Base-by-base conservation (phyloP, 1,140 invertebrate species). In the Rhagoletis pomonella region DNA sequence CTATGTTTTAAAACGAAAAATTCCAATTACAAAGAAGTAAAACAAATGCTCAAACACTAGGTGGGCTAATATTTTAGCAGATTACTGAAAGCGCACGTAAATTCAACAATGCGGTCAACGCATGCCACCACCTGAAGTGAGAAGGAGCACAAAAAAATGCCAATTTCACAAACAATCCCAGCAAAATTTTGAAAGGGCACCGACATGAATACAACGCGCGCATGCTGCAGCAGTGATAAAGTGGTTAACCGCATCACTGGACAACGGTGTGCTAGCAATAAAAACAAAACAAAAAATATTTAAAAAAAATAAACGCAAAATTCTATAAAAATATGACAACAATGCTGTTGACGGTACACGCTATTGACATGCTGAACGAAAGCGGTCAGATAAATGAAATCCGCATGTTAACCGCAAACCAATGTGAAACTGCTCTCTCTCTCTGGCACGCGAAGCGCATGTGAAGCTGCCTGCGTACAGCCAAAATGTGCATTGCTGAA, bases 181-280 rank as follows among this genome's bases (percentile, higher is more conserved):
- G 50, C 50, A 55, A 7, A 55, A 55, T 55, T 55, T 55, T 55
- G 10, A 55, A 10, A 55, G 10, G 3, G 2, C 67, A 73, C 9
- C 4, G 67, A 12, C 39, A 9, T 14, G 39, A 73, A 73, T 73
- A 5, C 67, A 39, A 44, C 39, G n/a, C 42, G 6, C 67, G 29
- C 14, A 73, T 42, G 39, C 10, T 73, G 42, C 67, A 73, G 67
- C 67, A 14, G 12, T 73, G 67, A 73, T 73, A 73, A 73, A 44
- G 67, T 42, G 67, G 67, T 73, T 42, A 73, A 73, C 67, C 67
- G 42, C 67, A 73, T 73, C 39, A 73, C 67, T 73, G 67, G 42
- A 44, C 67, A 47, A 47, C 67, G 67, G 12, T 73, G 67, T 39
- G 67, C 67, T 4, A 73, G 17, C 39, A 17, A 73, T 73, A n/a